Base-by-base conservation (phyloP, 2,797 vertebrate genomes). In the Dendrocincla tyrannina region DNA sequence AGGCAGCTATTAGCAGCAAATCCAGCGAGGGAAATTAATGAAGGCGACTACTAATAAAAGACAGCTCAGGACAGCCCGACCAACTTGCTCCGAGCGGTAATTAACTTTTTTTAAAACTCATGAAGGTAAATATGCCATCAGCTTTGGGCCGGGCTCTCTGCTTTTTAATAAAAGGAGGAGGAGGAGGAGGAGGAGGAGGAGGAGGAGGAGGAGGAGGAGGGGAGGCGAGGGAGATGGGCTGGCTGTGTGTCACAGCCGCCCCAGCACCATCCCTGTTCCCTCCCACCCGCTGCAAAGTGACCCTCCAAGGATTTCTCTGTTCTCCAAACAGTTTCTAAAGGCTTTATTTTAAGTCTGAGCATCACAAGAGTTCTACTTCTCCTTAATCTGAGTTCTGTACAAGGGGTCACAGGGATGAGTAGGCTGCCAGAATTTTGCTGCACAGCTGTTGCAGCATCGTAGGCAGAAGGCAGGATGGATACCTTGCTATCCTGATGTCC, bases 1-100 rank as follows among this genome's bases (percentile, higher is more conserved):
- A 88, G 95, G 98, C 98, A 92, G 97, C 98, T 98, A 98, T 98
- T 98, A 98, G 97, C 97, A 97, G 97, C 97, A 98, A 98, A 98
- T 98, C 97, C 97, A 97, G 97, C 96, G 97, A 98, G 97, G 97
- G 97, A 98, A 98, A 98, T 98, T 98, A 98, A 98, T 98, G 98
- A 98, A 98, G 98, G 98, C 97, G 91, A 97, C 96, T 96, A 84
- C 96, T 98, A 98, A 98, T 98, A 98, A 98, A 98, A 98, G 98
- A 93, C 97, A 97, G 98, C 97, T 97, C 97, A 97, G 97, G 97
- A 97, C 94, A 96, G 97, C 97, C 97, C 96, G 96, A 96, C 97
- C 98, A 97, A 98, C 98, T 98, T 98, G 98, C 98, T 98, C 95
- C 80, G 23, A 98, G 98, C 98, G 96, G 97, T 98, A 98, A 98